Base-by-base conservation (phyloP, 2,113 vertebrate species). In the Lucifuga dentata region DNA sequence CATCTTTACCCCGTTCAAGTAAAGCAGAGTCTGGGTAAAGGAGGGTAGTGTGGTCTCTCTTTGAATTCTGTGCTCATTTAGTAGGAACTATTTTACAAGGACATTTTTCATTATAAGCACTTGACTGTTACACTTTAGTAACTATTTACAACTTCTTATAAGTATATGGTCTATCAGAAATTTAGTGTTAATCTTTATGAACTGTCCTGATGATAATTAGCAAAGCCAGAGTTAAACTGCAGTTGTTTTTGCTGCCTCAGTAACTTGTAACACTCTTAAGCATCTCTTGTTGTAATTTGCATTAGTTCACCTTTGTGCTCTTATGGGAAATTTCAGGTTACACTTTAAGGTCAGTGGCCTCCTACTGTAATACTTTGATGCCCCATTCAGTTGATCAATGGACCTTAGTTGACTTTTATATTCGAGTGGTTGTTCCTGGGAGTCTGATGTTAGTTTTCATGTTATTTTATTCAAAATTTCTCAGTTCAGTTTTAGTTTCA, bases 351-450 rank as follows among this genome's bases (percentile, higher is more conserved):
- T 77, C 58, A 43, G 38, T 52, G 60, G 61, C 70, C 65, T 81
- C 83, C 88, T 65, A 83, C 49, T 56, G 32, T 86, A 88, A 89
- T 88, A 65, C 69, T 72, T 67, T 81, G 24, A 72, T 73, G 68
- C 50, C 33, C 52, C 59, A 87, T 62, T 87, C 60, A 85, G 74
- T 46, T 76, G 75, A 85, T 87, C 61, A 80, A 32, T 76, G 81
- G 78, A 45, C 75, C 61, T 67, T 17, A 24, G 38, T n/a, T 70
- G 56, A 50, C 65, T 70, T 69, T 55, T 23, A 16, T 10, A 41
- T 26, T 76, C 2, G 10, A 50, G 51, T 56, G 26, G 48, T 13
- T 43, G 20, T 36, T 60, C 29, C 26, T 36, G 55, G n/a, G 51
- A 62, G 1, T 5, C 1, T 38, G 5, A 16, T 40, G 33, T 11